Evolutionary conservation across 2,113 vertebrate genomes (phyloP).

Genomic region (Ancistrus triradiatus): DNA sequence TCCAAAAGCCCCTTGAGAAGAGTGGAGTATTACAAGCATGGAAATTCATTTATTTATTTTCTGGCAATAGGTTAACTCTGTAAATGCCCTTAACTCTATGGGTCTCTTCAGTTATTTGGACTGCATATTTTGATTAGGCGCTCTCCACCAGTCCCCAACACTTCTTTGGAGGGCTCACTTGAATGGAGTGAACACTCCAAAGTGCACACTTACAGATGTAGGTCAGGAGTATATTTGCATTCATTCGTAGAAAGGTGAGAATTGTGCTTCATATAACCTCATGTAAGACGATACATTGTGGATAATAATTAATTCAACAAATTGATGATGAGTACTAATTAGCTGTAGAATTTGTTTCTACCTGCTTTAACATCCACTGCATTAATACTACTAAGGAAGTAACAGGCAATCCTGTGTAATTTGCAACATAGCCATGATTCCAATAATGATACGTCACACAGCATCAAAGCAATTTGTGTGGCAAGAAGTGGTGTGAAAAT

Average conservation of each 20-base stretch:
- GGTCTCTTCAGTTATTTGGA: constrained; percentile 7
- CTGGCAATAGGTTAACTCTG: constrained; percentile 16
- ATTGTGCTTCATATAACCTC: not conserved
- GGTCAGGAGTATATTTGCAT: not conserved
- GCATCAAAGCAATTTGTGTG: too few species aligned
- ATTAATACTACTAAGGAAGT: too few species aligned
- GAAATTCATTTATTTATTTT: not conserved
- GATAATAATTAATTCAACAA: too few species aligned
- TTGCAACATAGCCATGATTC: too few species aligned
- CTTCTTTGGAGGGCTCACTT: constrained; percentile 28
- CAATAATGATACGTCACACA: too few species aligned
- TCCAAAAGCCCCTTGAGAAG: constrained; percentile 17
- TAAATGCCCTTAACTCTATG: constrained; percentile 13
- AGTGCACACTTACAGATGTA: constrained; percentile 1
- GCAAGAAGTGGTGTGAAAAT: too few species aligned
- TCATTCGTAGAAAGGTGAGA: not conserved
- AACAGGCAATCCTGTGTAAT: too few species aligned
- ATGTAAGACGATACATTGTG: too few species aligned
- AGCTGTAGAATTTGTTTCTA: too few species aligned
- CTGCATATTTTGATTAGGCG: not conserved
- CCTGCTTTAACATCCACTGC: too few species aligned
- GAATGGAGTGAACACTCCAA: constrained; percentile 28
- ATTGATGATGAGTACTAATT: too few species aligned
- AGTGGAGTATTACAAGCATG: not conserved
- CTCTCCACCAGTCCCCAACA: constrained; percentile 16